These are phyloP conservation scores for Cheiracanthium punctorium DNA, from an alignment of 2,888 invertebrate species.

Conservation along the genomic window DNA sequence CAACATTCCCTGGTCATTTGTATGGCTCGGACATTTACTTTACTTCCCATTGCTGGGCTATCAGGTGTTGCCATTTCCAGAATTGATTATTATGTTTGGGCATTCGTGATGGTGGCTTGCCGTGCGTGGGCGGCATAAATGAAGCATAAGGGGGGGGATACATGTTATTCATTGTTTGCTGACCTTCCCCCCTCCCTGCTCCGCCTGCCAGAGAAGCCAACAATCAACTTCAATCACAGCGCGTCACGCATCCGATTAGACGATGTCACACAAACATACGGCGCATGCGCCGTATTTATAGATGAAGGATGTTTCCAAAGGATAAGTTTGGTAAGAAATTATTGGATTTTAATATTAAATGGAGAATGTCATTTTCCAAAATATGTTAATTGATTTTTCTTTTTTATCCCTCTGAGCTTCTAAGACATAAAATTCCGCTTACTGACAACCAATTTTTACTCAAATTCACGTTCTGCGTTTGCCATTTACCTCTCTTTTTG, in stretches of 20 bases:
- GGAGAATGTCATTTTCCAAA: no score
- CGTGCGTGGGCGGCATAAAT: slow-evolving; percentile 57
- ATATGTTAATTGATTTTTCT: no score
- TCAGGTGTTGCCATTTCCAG: slow-evolving; percentile 66
- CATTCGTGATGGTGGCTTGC: slow-evolving; percentile 30
- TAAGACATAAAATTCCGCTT: no score
- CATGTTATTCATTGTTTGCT: slow-evolving; percentile 38
- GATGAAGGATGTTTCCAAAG: not conserved
- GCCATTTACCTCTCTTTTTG: no score
- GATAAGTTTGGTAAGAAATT: not conserved
- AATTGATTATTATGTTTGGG: slow-evolving; percentile 61
- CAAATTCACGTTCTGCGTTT: no score
- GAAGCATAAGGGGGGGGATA: slow-evolving; percentile 14
- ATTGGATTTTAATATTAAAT: no score
- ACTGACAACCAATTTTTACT: no score
- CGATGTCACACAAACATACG: not conserved
- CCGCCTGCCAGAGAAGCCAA: slow-evolving; percentile 30
- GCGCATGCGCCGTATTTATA: slow-evolving; percentile 27
- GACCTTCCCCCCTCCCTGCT: not conserved
- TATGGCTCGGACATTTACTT: slow-evolving; percentile 56
- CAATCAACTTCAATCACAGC: slow-evolving; percentile 65
- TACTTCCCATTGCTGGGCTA: slow-evolving; percentile 19
- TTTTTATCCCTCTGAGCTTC: no score
- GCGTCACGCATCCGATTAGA: slow-evolving; percentile 57
- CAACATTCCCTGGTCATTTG: slow-evolving; percentile 34